These are phyloP conservation scores for Colletes gigas DNA, from an alignment of 1,140 invertebrate genomes.

Conservation along the genomic window DNA sequence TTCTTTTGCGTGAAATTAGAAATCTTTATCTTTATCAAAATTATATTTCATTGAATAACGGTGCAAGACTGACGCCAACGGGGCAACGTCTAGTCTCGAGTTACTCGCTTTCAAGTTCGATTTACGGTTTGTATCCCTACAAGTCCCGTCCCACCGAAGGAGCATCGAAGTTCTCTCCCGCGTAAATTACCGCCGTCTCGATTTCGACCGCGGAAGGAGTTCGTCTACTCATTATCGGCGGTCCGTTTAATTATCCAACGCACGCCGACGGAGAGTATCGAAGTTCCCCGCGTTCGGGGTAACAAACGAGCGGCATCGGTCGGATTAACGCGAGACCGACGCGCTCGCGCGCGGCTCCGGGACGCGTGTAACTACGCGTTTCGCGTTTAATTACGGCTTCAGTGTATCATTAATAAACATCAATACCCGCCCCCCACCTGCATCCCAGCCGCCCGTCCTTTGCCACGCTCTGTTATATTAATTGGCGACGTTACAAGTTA, in stretches of 20 bases:
- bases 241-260: slow-evolving; percentile 51
- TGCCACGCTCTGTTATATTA: slow-evolving; percentile 28
- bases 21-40: no score
- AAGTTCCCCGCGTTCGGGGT: slow-evolving; percentile 19
- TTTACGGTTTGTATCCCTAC: not conserved
- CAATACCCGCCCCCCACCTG: not conserved
- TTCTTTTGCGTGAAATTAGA: no score
- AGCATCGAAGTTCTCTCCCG: slow-evolving; percentile 17
- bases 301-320: slow-evolving; percentile 48
- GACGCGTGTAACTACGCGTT: slow-evolving; percentile 31
- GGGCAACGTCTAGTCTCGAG: not conserved
- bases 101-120: not conserved
- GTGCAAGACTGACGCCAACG: not conserved
- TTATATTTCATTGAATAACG: no score
- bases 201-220: slow-evolving; percentile 39
- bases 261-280: slow-evolving; percentile 9
- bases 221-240: slow-evolving; percentile 54
- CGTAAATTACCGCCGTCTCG: slow-evolving; percentile 46
- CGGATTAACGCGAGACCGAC: slow-evolving; percentile 32
- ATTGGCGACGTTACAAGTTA: slow-evolving; percentile 20
- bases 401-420: slow-evolving; percentile 38
- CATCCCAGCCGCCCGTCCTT: not conserved
- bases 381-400: slow-evolving; percentile 44
- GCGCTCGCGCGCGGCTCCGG: not conserved
- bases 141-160: not conserved